Evolutionary conservation across 2,113 vertebrate genomes (phyloP).

Genomic region (Trochalopteron elliotii): DNA sequence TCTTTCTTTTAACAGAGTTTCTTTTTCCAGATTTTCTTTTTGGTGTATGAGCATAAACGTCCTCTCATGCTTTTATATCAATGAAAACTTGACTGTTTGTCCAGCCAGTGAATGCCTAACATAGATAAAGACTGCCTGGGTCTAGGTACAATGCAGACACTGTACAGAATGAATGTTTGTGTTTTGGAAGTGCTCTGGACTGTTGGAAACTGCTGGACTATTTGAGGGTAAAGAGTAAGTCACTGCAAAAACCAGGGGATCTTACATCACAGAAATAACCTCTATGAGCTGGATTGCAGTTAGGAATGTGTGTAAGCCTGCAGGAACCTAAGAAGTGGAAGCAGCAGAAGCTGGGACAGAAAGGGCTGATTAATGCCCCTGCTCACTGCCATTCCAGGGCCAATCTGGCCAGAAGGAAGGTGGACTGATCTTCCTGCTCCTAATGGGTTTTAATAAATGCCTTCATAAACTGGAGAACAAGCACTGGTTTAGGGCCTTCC

Average conservation of each 20-base stretch:
- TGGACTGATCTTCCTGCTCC: background rate
- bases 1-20: background rate
- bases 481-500: background rate
- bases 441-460: background rate
- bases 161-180: background rate
- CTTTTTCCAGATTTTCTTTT: conserved; percentile 51
- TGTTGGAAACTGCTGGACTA: background rate
- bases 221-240: background rate
- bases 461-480: background rate
- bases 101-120: background rate
- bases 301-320: fast-evolving
- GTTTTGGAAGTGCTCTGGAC: background rate
- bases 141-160: background rate
- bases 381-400: background rate
- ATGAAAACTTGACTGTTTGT: background rate
- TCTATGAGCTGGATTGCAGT: background rate
- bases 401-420: background rate
- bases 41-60: background rate
- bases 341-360: background rate
- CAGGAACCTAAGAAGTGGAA: background rate
- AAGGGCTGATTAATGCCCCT: background rate
- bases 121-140: background rate
- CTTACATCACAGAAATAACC: background rate
- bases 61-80: background rate
- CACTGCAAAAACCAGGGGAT: fast-evolving